Evolutionary conservation across 2,797 vertebrate species (phyloP).

Genomic region (Poeciliopsis gracilis): DNA sequence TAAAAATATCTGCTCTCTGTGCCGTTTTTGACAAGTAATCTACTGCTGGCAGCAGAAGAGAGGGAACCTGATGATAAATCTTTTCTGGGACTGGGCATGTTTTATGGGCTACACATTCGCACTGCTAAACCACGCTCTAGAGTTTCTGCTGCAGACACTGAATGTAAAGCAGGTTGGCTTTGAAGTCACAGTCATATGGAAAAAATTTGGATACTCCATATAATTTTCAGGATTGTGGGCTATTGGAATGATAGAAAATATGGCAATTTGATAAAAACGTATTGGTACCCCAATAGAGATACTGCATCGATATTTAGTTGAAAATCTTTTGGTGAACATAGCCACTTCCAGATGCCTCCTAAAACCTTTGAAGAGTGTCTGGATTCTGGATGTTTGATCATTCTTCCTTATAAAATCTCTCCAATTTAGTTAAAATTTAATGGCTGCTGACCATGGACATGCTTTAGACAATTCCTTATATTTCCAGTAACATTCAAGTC

Average conservation of each 20-base stretch:
- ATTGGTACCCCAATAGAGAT: not conserved
- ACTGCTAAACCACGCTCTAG: conserved; percentile 61
- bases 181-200: conserved; percentile 24
- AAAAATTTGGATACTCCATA: not conserved
- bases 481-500: not conserved
- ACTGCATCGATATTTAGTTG: not conserved
- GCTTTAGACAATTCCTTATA: not conserved
- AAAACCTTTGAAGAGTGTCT: not conserved
- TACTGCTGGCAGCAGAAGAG: conserved; percentile 57
- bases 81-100: conserved; percentile 48
- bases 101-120: conserved; percentile 66
- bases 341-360: not conserved
- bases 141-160: conserved; percentile 46
- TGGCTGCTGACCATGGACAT: not conserved
- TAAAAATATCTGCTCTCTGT: conserved; percentile 74
- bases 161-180: conserved; percentile 58
- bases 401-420: not conserved
- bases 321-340: not conserved
- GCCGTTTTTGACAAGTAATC: conserved; percentile 78
- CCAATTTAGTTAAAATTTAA: not conserved
- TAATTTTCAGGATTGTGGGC: not conserved
- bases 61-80: conserved; percentile 62
- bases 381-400: not conserved
- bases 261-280: not conserved
- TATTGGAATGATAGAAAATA: not conserved